Conservation (phyloP, 1,140 invertebrate species). For the Lineus longissimus region DNA sequence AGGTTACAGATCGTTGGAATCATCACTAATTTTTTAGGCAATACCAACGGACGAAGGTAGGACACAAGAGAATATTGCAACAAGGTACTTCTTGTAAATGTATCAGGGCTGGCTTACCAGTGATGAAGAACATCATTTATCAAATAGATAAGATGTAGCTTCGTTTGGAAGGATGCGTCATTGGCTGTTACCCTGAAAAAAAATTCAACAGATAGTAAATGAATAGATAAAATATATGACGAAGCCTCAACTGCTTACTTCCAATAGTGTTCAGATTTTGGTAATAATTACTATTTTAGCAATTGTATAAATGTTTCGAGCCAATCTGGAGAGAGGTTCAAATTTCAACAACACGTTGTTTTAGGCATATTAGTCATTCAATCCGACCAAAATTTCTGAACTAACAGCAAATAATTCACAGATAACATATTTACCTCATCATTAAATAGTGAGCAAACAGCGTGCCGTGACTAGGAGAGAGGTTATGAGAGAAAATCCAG, state of each 20-base stretch:
- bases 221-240: background rate
- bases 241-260: no score
- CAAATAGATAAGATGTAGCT: slow-evolving; percentile 94
- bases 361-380: no score
- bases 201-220: background rate
- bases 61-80: no score
- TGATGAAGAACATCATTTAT: slow-evolving; percentile 97
- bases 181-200: slow-evolving; percentile 51
- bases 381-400: no score
- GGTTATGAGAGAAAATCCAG: slow-evolving; percentile 85
- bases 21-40: no score
- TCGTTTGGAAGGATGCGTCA: slow-evolving; percentile 78
- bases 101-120: slow-evolving; percentile 67
- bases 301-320: no score
- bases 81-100: background rate
- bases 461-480: slow-evolving; percentile 70
- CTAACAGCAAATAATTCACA: background rate
- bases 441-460: slow-evolving; percentile 80
- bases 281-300: no score
- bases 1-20: no score
- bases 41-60: no score
- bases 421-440: slow-evolving; percentile 55
- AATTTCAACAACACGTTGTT: no score
- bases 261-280: no score
- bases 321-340: no score